Evolutionary conservation across 2,113 vertebrate species (phyloP).

Genomic region (Forbesichthys agassizii): DNA sequence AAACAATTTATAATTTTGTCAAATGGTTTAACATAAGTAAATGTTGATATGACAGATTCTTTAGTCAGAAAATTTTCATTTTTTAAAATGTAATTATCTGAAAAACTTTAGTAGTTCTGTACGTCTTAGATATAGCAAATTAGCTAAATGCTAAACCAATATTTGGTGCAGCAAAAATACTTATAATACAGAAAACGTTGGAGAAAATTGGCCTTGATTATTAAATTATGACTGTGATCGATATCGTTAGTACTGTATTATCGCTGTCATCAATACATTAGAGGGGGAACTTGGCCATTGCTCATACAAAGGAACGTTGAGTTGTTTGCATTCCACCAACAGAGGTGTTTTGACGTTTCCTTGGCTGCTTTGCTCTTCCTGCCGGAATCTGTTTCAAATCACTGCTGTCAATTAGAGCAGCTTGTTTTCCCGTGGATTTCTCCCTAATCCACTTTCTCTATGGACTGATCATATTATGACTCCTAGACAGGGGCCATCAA

Average conservation of each 20-base stretch:
- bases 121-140: too few relatives aligned
- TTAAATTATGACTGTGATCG: too few relatives aligned
- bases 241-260: background rate
- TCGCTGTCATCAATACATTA: background rate
- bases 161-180: too few relatives aligned
- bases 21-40: too few relatives aligned
- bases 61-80: too few relatives aligned
- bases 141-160: too few relatives aligned
- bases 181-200: too few relatives aligned
- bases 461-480: slow-evolving; percentile 74
- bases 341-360: slow-evolving; percentile 70
- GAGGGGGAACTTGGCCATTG: slow-evolving; percentile 9
- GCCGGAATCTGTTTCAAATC: slow-evolving; percentile 74
- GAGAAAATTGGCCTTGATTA: background rate
- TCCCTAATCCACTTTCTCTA: slow-evolving; percentile 75
- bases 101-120: too few relatives aligned
- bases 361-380: slow-evolving; percentile 68
- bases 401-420: slow-evolving; percentile 75
- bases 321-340: slow-evolving; percentile 65
- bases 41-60: too few relatives aligned
- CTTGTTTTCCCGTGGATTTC: slow-evolving; percentile 70
- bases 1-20: too few relatives aligned
- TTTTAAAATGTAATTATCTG: too few relatives aligned
- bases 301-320: slow-evolving; percentile 61
- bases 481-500: slow-evolving; percentile 64